Conservation (phyloP, 2,797 vertebrate genomes). For the Eremophila alpestris region DNA sequence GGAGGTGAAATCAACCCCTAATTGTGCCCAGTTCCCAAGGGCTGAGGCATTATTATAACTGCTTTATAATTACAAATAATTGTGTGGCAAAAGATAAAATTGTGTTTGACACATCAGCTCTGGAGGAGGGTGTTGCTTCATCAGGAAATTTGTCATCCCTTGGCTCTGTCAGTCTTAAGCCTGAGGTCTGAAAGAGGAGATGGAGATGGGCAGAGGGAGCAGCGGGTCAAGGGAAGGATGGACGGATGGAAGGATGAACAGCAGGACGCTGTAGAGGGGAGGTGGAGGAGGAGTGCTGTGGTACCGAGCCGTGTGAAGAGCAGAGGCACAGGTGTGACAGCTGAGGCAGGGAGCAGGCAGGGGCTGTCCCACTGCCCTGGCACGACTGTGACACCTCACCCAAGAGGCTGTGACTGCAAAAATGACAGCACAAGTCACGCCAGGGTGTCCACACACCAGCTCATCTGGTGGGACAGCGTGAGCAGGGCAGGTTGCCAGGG, state of each 20-base stretch:
- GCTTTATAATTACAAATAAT: not conserved
- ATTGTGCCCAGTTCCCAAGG: not conserved
- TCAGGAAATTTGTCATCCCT: not conserved
- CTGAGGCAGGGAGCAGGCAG: not conserved
- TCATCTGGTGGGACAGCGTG: not conserved
- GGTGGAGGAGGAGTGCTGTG: no score
- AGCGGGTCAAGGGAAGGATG: not conserved
- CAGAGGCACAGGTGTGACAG: not conserved
- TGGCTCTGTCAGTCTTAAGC: not conserved
- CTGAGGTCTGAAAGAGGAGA: not conserved
- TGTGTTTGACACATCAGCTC: not conserved
- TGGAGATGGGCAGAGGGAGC: not conserved
- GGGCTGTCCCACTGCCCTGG: not conserved
- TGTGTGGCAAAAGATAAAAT: not conserved
- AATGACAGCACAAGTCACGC: not conserved
- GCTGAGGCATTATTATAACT: not conserved
- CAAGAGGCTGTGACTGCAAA: not conserved
- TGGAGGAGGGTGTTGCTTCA: not conserved
- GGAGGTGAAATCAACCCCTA: not conserved
- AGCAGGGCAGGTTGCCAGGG: not conserved
- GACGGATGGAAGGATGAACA: not conserved
- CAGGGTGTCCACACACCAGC: not conserved
- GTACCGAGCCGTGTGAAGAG: accelerated
- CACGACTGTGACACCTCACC: accelerated
- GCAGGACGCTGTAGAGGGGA: not conserved